Base-by-base conservation (phyloP, 2,113 vertebrate species). In the Mus spicilegus region DNA sequence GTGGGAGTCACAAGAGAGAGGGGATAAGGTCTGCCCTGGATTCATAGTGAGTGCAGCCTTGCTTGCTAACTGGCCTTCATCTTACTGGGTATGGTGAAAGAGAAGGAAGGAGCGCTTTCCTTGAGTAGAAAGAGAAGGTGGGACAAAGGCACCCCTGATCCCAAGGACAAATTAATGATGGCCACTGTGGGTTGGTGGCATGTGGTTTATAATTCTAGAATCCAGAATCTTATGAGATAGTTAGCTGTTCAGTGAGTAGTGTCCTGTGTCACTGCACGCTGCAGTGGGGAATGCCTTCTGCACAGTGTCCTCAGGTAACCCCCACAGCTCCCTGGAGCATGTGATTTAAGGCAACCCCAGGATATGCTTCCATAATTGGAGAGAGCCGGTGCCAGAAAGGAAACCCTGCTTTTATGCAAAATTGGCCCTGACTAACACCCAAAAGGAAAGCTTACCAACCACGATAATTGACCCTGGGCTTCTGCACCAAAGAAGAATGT, bases 401-500 rank as follows among this genome's bases (percentile, higher is more conserved):
- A 96, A 97, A 89, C 46, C 86, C 94, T 88, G 82, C 87, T 85
- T 92, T 92, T 86, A 81, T 11, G 73, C n/a, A 82, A 87, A 95
- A 89, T 58, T 87, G 87, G 63, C 81, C 70, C 42, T 72, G 61
- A 93, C 84, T 96, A 95, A 94, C 36, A 0, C 81, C 89, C 96
- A 67, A 80, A 90, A 97, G n/a, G 82, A 95, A 94, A 92, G 67
- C 81, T 56, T 76, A 94, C 93, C 91, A 89, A 96, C 89, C 63
- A 1, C 20, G 33, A 58, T 95, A 91, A 96, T 82, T 93, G 94
- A 86, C 97, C 90, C 73, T 69, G 12, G 73, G 91, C 86, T 96
- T 97, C 77, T 67, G 63, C 33, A 92, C 92, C 81, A 42, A 88
- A 77, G 63, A 96, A 95, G 93, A 95, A 94, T 72, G 77, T 65